Evolutionary conservation across 2,797 vertebrate species (phyloP).

Genomic region (Tarsius wallacei): DNA sequence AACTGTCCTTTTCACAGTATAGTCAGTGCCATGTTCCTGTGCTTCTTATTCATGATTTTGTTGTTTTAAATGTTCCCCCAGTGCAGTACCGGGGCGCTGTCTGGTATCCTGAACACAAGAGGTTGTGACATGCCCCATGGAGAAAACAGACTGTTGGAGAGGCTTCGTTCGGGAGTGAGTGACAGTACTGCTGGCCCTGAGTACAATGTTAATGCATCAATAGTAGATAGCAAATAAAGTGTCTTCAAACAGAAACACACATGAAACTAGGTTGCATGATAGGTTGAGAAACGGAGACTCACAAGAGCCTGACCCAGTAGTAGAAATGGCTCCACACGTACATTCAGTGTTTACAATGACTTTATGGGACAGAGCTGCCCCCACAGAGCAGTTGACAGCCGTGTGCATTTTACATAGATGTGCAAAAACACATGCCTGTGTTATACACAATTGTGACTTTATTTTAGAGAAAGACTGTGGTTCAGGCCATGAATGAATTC

Average conservation of each 20-base stretch:
- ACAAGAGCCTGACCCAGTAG: not conserved
- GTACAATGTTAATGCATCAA: accelerated
- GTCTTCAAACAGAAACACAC: not conserved
- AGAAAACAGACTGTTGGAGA: not conserved
- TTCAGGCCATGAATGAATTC: accelerated
- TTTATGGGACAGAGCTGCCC: no score
- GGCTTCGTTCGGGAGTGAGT: accelerated
- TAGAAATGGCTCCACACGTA: accelerated
- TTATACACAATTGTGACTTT: no score
- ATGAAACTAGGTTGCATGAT: accelerated
- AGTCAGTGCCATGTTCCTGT: accelerated
- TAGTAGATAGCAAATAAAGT: accelerated
- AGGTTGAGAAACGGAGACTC: not conserved
- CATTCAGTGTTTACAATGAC: accelerated
- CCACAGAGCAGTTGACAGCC: not conserved
- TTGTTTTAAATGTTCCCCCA: not conserved
- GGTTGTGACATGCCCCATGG: no score
- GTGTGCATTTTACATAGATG: not conserved
- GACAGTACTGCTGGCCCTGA: accelerated
- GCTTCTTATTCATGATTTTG: not conserved
- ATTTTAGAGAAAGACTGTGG: not conserved
- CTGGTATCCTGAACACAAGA: no score
- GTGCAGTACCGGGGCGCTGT: accelerated
- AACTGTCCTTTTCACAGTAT: not conserved
- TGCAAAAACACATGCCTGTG: not conserved